Evolutionary conservation across 2,888 invertebrate species (phyloP).

Genomic region (Athalia cordata): DNA sequence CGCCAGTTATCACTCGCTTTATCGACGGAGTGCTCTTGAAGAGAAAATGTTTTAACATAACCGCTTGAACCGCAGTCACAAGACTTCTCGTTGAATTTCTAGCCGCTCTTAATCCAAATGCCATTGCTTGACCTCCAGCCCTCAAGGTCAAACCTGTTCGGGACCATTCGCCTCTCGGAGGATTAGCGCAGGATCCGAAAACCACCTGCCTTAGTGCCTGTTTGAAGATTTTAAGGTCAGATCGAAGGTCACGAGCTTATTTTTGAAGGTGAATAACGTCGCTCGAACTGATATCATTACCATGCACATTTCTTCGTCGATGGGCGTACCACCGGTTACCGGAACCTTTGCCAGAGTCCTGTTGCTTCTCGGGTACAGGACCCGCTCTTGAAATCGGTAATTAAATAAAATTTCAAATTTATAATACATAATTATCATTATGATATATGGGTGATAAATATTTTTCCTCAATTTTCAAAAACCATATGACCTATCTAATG

Average conservation of each 20-base stretch:
- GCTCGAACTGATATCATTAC: slow-evolving; percentile 73
- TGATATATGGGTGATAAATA: no score
- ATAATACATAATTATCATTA: no score
- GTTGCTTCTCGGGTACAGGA: slow-evolving; percentile 78
- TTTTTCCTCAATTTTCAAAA: no score
- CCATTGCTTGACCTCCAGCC: slow-evolving; percentile 76
- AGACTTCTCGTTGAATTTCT: slow-evolving; percentile 80
- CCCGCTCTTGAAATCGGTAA: slow-evolving; percentile 75
- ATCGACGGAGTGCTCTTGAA: slow-evolving; percentile 70
- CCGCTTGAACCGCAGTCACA: slow-evolving; percentile 81
- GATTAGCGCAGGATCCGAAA: slow-evolving; percentile 81
- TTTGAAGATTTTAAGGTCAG: no score
- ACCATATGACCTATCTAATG: no score
- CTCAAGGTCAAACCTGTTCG: slow-evolving; percentile 81
- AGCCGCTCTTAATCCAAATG: slow-evolving; percentile 81
- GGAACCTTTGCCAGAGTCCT: slow-evolving; percentile 76
- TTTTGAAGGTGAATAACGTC: neutral
- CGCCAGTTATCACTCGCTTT: no score
- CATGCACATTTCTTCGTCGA: slow-evolving; percentile 79
- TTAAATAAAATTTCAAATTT: no score
- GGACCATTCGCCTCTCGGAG: slow-evolving; percentile 84
- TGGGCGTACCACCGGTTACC: slow-evolving; percentile 79
- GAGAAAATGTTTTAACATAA: slow-evolving; percentile 81
- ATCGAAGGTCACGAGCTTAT: no score
- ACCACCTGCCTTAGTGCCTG: slow-evolving; percentile 80